These are phyloP conservation scores for Agrotis exclamationis DNA, from an alignment of 2,888 invertebrate species.

Conservation along the genomic window DNA sequence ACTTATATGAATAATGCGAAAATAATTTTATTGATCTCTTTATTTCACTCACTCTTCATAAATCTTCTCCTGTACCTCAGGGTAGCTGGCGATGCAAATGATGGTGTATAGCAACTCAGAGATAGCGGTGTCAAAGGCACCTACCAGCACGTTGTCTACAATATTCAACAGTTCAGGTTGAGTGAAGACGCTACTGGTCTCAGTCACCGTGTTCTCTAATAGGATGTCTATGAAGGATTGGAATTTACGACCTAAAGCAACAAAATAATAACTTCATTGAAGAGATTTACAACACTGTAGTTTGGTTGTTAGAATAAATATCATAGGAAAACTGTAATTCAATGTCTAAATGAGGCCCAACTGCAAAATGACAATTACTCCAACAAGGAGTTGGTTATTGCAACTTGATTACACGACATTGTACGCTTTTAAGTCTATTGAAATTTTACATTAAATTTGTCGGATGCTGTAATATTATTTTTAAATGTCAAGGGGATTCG, in stretches of 20 bases:
- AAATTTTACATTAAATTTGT: no score
- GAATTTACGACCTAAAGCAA: slow-evolving; percentile 19
- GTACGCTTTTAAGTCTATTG: no score
- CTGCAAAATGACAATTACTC: no score
- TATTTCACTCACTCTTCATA: slow-evolving; percentile 57
- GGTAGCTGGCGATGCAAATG: slow-evolving; percentile 57
- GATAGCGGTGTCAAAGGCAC: slow-evolving; percentile 59
- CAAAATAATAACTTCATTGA: neutral
- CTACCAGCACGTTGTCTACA: slow-evolving; percentile 55
- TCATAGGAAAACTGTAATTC: neutral
- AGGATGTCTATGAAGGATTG: slow-evolving; percentile 51
- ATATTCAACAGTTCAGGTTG: slow-evolving; percentile 52
- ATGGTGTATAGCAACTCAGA: slow-evolving; percentile 51
- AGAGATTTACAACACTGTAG: neutral
- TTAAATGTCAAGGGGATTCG: no score
- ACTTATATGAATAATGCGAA: no score
- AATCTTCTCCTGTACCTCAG: slow-evolving; percentile 56
- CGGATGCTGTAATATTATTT: no score
- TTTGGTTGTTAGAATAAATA: no score
- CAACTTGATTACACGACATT: no score
- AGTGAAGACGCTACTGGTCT: slow-evolving; percentile 34
- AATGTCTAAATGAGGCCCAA: no score
- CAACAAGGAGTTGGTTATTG: no score
- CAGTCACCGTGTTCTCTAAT: slow-evolving; percentile 45
- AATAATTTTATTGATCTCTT: neutral